Conservation (phyloP, 2,113 vertebrate species). For the Oryzias curvinotus region DNA sequence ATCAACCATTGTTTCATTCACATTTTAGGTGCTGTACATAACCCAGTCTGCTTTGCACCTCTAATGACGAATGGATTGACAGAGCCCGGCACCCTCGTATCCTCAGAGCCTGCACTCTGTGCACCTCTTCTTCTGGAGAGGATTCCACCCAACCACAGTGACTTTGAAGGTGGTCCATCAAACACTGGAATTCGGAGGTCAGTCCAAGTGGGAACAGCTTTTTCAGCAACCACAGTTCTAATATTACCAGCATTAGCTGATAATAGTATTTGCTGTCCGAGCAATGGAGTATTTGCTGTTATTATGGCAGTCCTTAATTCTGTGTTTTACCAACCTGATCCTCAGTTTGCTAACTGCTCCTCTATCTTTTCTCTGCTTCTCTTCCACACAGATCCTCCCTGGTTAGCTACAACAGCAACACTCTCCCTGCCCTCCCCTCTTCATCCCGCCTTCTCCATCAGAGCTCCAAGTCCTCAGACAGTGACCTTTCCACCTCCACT, state of each 20-base stretch:
- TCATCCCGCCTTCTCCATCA: conserved; percentile 56
- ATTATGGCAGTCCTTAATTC: too few relatives aligned
- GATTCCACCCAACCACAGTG: conserved; percentile 49
- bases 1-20: neutral
- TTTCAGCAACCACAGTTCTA: neutral
- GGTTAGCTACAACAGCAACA: conserved; percentile 73
- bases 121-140: conserved; percentile 25
- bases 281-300: too few relatives aligned
- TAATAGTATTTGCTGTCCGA: too few relatives aligned
- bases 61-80: conserved; percentile 61
- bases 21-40: conserved; percentile 34
- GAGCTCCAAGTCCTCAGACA: conserved; percentile 72
- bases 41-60: conserved; percentile 42
- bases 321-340: neutral
- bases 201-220: conserved; percentile 36
- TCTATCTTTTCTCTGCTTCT: conserved; percentile 3
- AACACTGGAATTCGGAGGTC: conserved; percentile 53
- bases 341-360: neutral
- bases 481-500: conserved; percentile 65
- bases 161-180: conserved; percentile 50
- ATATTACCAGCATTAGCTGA: neutral
- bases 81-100: conserved; percentile 31
- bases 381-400: conserved; percentile 62
- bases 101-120: conserved; percentile 38
- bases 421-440: conserved; percentile 62